A percentile compares a stretch with the other conserved stretches of the same genome.
Conservation (phyloP, 2,797 vertebrate species). For the Limosa lapponica region DNA sequence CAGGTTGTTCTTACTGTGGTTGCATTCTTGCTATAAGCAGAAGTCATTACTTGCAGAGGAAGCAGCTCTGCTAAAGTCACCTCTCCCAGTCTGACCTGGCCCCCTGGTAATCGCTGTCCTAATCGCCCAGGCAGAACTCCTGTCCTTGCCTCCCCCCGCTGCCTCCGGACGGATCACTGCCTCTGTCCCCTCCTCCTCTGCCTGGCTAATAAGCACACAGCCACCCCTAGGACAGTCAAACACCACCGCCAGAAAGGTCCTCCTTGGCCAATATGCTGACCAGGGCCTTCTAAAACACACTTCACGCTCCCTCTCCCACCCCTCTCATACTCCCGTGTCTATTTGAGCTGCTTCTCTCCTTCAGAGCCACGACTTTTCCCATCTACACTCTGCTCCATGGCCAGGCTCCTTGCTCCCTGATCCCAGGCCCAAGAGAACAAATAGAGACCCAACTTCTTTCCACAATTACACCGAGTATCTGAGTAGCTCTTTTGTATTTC, state of each 20-base stretch:
- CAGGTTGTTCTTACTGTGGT: slow-evolving; percentile 19
- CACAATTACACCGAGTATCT: neutral
- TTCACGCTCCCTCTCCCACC: neutral
- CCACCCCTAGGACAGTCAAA: neutral
- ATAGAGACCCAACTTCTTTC: neutral
- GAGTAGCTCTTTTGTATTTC: neutral
- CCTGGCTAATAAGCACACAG: neutral
- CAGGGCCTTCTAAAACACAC: neutral
- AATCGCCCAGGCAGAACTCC: slow-evolving; percentile 49
- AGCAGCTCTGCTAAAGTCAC: slow-evolving; percentile 41
- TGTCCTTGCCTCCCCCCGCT: slow-evolving; percentile 50
- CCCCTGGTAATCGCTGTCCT: slow-evolving; percentile 24
- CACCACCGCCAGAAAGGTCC: neutral
- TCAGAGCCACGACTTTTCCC: neutral
- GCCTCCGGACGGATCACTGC: slow-evolving; percentile 23
- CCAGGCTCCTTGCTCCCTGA: fast-evolving
- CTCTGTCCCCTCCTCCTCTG: slow-evolving; percentile 27
- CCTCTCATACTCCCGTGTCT: neutral
- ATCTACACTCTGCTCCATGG: neutral
- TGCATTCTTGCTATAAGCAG: neutral
- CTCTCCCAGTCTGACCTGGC: neutral
- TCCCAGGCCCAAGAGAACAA: neutral
- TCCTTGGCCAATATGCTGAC: neutral
- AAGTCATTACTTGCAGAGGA: slow-evolving; percentile 44
- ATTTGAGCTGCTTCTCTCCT: neutral